phyloP scores from a whole-genome alignment of 64 coral and sea anemone genomes.

The Actinia tenebrosa region DNA sequence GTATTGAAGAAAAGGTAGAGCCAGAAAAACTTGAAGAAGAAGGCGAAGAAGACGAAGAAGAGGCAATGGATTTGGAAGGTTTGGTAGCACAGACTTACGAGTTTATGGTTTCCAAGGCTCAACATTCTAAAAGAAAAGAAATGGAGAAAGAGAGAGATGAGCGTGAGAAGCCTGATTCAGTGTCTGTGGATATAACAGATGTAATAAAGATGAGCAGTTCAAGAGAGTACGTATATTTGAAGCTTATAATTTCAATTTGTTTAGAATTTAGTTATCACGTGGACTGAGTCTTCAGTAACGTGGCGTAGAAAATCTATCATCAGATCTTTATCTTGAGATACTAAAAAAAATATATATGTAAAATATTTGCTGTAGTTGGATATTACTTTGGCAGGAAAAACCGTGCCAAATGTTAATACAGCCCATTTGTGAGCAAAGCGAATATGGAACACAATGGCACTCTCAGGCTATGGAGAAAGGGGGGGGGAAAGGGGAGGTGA shows the following conservation, averaged over 20 bases:
- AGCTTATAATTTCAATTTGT: background rate
- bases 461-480: too few species aligned
- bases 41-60: background rate
- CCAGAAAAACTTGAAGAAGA: background rate
- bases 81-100: conserved; percentile 38
- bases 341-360: too few species aligned
- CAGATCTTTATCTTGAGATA: too few species aligned
- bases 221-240: background rate
- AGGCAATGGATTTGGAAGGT: conserved; percentile 14
- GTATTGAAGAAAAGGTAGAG: background rate
- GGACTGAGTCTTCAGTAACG: background rate
- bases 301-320: too few species aligned
- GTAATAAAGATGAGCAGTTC: background rate
- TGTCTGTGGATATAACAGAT: background rate
- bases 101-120: conserved; percentile 38
- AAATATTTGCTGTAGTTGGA: too few species aligned
- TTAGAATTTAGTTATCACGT: background rate
- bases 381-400: too few species aligned
- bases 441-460: too few species aligned
- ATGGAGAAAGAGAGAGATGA: background rate
- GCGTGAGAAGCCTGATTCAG: background rate
- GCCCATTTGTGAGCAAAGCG: too few species aligned
- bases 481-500: too few species aligned
- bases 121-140: background rate
- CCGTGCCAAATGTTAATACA: too few species aligned